Evolutionary conservation across 2,113 vertebrate genomes (phyloP).

Genomic region (Rattus rattus): DNA sequence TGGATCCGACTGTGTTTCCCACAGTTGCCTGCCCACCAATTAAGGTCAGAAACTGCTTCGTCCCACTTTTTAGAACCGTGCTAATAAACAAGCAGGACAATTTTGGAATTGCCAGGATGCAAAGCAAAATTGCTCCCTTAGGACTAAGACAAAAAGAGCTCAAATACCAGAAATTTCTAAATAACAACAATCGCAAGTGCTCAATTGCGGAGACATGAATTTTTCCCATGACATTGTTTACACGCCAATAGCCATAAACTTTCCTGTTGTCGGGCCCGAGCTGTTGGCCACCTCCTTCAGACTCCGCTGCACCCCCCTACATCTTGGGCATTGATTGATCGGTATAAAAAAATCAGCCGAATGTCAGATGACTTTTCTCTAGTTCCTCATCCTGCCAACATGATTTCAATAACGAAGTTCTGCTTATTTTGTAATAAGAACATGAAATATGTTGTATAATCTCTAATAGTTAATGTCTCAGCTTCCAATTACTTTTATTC

Average conservation of each 20-base stretch:
- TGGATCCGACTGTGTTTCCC: not conserved
- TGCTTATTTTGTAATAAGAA: not conserved
- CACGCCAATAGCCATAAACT: not conserved
- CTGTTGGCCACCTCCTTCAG: not conserved
- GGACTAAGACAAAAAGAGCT: constrained; percentile 49
- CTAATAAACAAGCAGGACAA: constrained; percentile 56
- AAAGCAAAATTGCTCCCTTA: constrained; percentile 29
- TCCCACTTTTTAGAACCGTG: constrained; percentile 41
- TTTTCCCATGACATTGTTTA: constrained; percentile 64
- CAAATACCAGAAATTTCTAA: constrained; percentile 66
- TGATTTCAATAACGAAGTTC: not conserved
- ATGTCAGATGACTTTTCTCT: not conserved
- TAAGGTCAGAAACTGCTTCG: constrained; percentile 55
- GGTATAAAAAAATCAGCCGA: not conserved
- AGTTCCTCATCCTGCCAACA: not conserved
- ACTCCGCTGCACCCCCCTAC: not conserved
- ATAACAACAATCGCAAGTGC: constrained; percentile 55
- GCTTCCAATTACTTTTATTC: not conserved
- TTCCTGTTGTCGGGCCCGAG: not conserved
- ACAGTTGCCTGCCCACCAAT: constrained; percentile 55
- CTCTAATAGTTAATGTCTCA: not conserved
- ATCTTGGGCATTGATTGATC: not conserved
- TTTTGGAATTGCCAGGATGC: constrained; percentile 47
- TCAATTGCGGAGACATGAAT: not conserved
- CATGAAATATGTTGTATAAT: not conserved